Conservation (phyloP, 2,113 vertebrate genomes). For the Vidua macroura region DNA sequence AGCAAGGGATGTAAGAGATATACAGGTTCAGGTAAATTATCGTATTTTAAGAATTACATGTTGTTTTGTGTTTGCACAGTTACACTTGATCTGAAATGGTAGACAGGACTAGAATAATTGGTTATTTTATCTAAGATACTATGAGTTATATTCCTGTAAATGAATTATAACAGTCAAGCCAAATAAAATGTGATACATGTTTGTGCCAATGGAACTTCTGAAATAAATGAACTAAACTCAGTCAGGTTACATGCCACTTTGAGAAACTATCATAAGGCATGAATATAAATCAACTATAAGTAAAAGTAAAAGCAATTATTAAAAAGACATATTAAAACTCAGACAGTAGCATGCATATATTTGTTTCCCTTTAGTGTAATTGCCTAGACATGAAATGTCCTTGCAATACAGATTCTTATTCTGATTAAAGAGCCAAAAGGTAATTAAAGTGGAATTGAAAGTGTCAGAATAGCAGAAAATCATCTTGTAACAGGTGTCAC, state of each 20-base stretch:
- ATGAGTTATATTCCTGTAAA: not conserved
- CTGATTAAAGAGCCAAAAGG: conserved; percentile 17
- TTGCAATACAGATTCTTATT: not conserved
- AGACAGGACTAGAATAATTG: not conserved
- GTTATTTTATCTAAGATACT: not conserved
- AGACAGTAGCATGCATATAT: not conserved
- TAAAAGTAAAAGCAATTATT: not conserved
- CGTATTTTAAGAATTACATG: not conserved
- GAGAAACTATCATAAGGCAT: not conserved
- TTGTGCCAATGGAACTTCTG: not conserved
- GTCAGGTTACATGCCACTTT: conserved; percentile 3
- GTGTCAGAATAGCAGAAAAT: conserved; percentile 54
- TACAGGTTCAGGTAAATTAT: not conserved
- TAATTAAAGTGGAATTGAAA: conserved; percentile 32
- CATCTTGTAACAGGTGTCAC: conserved; percentile 16
- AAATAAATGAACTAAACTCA: not conserved
- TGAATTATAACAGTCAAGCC: not conserved
- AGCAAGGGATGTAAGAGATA: not conserved
- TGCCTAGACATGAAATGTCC: not conserved
- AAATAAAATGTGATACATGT: not conserved
- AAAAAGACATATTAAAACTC: not conserved
- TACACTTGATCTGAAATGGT: not conserved
- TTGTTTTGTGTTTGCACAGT: not conserved
- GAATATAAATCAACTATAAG: not conserved
- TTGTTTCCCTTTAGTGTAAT: conserved; percentile 26